Evolutionary conservation across 2,888 invertebrate species (phyloP).

Genomic region (Nomada fabriciana): DNA sequence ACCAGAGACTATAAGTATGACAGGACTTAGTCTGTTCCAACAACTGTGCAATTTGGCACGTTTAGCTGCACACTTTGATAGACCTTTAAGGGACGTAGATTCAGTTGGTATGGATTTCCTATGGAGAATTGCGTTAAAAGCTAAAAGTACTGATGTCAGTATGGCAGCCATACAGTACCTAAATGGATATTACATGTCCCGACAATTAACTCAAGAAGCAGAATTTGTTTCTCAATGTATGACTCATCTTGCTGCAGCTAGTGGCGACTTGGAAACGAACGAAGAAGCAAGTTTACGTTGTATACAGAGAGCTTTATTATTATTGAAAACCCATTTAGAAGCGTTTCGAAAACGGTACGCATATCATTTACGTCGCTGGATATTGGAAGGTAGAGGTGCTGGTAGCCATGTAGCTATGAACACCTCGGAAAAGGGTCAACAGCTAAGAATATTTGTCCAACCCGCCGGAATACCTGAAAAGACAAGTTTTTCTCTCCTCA

Average conservation of each 20-base stretch:
- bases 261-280: constrained; percentile 87
- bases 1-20: constrained; percentile 96
- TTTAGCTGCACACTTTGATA: constrained; percentile 88
- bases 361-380: constrained; percentile 95
- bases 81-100: constrained; percentile 85
- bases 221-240: constrained; percentile 97
- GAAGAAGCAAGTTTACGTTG: constrained; percentile 93
- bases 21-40: constrained; percentile 95
- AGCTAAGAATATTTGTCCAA: constrained; percentile 92
- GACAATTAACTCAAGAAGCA: constrained; percentile 94
- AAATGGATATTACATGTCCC: constrained; percentile 97
- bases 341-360: constrained; percentile 95
- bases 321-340: constrained; percentile 96
- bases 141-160: constrained; percentile 96
- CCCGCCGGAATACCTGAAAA: constrained; percentile 95
- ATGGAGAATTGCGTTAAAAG: constrained; percentile 96
- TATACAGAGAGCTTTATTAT: constrained; percentile 94
- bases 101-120: constrained; percentile 95
- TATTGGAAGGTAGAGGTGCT: constrained; percentile 92
- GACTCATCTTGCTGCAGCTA: constrained; percentile 94
- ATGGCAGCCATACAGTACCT: constrained; percentile 97
- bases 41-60: constrained; percentile 95
- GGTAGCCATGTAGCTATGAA: constrained; percentile 91
- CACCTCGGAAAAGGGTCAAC: constrained; percentile 87
- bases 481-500: constrained; percentile 92